phyloP scores from a whole-genome alignment of 2,113 vertebrate genomes.

The Labeo catla region DNA sequence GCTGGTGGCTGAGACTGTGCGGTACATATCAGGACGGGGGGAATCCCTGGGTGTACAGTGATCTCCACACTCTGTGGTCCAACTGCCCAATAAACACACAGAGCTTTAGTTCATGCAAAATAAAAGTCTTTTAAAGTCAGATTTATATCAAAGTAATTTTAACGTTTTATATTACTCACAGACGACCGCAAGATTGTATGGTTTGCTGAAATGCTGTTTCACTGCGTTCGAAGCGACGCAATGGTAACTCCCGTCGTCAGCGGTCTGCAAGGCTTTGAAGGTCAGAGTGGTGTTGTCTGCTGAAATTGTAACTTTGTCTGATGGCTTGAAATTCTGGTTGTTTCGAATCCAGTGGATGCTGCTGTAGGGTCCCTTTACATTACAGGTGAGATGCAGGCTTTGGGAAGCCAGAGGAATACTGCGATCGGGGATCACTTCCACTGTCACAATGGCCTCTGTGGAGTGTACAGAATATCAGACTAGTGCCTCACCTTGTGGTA shows the following conservation, averaged over 20 bases:
- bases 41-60: neutral
- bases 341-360: conserved; percentile 66
- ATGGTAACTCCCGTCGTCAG: conserved; percentile 64
- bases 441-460: conserved; percentile 63
- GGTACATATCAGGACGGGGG: conserved; percentile 33
- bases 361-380: conserved; percentile 60
- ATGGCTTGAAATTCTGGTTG: conserved; percentile 21
- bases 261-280: conserved; percentile 60
- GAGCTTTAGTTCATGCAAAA: conserved; percentile 39
- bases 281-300: conserved; percentile 53
- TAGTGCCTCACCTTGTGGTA: neutral
- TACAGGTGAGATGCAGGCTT: conserved; percentile 68
- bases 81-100: conserved; percentile 36
- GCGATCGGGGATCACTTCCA: conserved; percentile 52
- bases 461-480: conserved; percentile 34
- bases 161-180: conserved; percentile 69
- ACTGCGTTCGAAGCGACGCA: conserved; percentile 66
- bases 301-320: conserved; percentile 12
- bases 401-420: conserved; percentile 55
- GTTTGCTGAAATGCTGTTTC: conserved; percentile 45
- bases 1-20: conserved; percentile 63
- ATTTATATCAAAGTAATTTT: neutral
- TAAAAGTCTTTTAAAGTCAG: neutral
- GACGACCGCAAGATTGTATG: conserved; percentile 61
- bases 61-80: conserved; percentile 50